Conservation (phyloP, 2,888 invertebrate species). For the Acholoe squamosa region DNA sequence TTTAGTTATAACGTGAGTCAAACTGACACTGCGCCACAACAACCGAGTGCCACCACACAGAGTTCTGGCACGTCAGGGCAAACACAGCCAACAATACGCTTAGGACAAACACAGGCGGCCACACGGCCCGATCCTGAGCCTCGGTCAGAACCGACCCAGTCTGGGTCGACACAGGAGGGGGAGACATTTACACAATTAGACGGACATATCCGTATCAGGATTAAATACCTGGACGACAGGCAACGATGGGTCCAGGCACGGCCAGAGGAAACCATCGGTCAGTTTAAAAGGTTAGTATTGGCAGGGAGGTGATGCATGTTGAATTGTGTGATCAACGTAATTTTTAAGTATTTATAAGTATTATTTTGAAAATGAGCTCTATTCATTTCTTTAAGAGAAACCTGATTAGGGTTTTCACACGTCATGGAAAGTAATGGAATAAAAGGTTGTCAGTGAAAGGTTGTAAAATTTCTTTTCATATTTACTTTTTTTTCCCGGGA, state of each 20-base stretch:
- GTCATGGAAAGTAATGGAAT: too few relatives aligned
- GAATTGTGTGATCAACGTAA: too few relatives aligned
- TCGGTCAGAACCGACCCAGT: neutral
- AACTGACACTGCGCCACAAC: neutral
- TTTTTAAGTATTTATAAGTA: too few relatives aligned
- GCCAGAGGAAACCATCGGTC: conserved; percentile 81
- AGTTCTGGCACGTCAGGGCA: neutral
- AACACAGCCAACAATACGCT: neutral
- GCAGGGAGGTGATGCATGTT: too few relatives aligned
- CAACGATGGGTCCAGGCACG: conserved; percentile 80
- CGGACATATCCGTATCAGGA: conserved; percentile 76
- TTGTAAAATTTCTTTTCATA: too few relatives aligned
- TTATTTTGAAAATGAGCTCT: too few relatives aligned
- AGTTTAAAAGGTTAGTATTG: conserved; percentile 82
- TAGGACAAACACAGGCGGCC: neutral
- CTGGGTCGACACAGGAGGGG: neutral
- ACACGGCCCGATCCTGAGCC: neutral
- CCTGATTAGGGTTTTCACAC: too few relatives aligned
- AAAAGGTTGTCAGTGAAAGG: too few relatives aligned
- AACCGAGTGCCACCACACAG: neutral
- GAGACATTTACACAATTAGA: conserved; percentile 28
- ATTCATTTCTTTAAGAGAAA: too few relatives aligned
- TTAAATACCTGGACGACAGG: conserved; percentile 84
- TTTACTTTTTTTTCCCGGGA: too few relatives aligned
- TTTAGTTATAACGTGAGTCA: neutral